Evolutionary conservation across 2,113 vertebrate species (phyloP), one percentile per base, ranked within the genome.

Genomic region (Tachysurus vachellii): DNA sequence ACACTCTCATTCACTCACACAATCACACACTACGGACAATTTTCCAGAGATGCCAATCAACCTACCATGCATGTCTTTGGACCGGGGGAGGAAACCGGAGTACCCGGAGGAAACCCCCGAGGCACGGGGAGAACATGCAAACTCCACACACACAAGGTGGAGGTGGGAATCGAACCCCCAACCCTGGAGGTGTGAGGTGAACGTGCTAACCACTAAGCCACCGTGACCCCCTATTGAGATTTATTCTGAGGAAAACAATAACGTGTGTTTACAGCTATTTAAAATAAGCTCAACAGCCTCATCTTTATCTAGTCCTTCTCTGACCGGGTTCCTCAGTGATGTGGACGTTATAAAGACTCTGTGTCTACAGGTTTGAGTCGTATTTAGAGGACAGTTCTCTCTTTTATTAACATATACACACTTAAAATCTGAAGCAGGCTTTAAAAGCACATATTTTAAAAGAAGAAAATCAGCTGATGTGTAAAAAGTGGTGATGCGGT

Each of bases 321-420:
- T 68, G 36, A 36, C 36, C 36, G 36, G 36, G 36, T 36, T 36
- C 36, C 11, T 31, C 28, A 68, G 28, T 6, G 31, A 28, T 16
- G 28, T 31, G 17, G 68, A 42, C 7, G 5, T 44, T 17, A 7
- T 23, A 11, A 44, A 47, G 19, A 14, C n/a, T 21, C n/a, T 21
- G 36, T 26, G 11, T 76, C 73, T 76, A 14, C 26, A n/a, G 10
- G 42, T 50, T 76, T 76, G 36, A 44, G 36, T 19, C 42, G 75
- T 23, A 8, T n/a, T 13, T 54, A 19, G 26, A 31, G 0, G 8
- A 42, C 4, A 9, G 56, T 61, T 61, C 79, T 59, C 79, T 77
- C 28, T 89, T 94, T 94, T 94, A 95, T 95, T 95, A 90, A 94
- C 92, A 94, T 89, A 82, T 88, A 89, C 88, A 94, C 92, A 95